Evolutionary conservation across 1,140 invertebrate genomes (phyloP).

Genomic region (Chrysoperla carnea): DNA sequence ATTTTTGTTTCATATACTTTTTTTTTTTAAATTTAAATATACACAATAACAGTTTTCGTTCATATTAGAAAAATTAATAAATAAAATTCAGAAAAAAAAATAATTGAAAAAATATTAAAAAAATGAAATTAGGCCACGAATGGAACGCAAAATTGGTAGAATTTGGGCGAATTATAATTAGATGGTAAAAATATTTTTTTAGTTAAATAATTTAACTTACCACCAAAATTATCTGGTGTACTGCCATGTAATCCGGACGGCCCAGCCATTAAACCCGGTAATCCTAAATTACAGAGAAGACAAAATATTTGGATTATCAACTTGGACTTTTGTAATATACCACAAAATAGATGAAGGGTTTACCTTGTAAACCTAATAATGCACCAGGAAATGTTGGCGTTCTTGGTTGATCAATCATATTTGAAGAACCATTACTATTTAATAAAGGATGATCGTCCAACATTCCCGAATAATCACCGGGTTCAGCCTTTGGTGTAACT

Average conservation of each 20-base stretch:
- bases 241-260: conserved; percentile 59
- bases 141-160: background rate
- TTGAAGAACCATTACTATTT: conserved; percentile 43
- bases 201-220: too few relatives aligned
- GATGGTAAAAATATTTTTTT: background rate
- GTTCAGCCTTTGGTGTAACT: conserved; percentile 37
- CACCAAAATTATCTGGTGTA: conserved; percentile 60
- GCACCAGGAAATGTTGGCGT: conserved; percentile 49
- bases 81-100: background rate
- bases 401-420: conserved; percentile 40
- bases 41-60: background rate
- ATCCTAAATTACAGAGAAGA: conserved; percentile 17
- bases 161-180: background rate
- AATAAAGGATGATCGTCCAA: conserved; percentile 44
- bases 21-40: conserved; percentile 3
- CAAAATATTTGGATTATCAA: background rate
- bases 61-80: background rate
- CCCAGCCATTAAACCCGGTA: conserved; percentile 55
- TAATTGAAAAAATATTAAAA: background rate
- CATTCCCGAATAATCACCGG: conserved; percentile 34
- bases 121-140: background rate
- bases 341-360: conserved; percentile 2
- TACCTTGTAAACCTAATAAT: conserved; percentile 52
- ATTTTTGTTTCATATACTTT: background rate
- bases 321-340: too few relatives aligned